Conservation (phyloP, 2,113 vertebrate species). For the Himantopus leucocephalus region DNA sequence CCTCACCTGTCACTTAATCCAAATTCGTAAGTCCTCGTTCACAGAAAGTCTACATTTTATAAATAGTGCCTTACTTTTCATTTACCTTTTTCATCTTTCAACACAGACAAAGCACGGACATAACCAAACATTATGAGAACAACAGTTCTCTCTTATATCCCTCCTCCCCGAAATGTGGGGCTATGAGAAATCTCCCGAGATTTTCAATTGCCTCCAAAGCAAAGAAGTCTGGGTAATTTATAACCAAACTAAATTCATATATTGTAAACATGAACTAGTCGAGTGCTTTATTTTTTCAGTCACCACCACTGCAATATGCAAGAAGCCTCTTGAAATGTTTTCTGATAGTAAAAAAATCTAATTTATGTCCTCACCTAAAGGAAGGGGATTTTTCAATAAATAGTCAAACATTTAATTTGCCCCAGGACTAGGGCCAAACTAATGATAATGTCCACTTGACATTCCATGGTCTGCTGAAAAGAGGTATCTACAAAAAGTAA, state of each 20-base stretch:
- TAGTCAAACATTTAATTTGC: background rate
- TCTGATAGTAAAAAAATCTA: background rate
- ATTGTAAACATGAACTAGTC: background rate
- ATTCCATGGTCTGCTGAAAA: constrained; percentile 9
- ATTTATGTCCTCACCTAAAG: background rate
- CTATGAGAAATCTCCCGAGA: background rate
- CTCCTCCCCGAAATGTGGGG: background rate
- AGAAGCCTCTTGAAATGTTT: background rate
- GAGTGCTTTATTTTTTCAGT: background rate
- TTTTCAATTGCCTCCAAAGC: background rate
- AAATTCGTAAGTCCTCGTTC: background rate
- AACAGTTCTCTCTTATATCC: background rate
- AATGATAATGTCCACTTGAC: background rate
- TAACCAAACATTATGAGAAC: background rate
- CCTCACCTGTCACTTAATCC: background rate
- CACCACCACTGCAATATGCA: background rate
- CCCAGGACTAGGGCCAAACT: background rate
- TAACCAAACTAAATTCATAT: background rate
- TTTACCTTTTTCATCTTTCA: background rate
- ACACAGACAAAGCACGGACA: background rate
- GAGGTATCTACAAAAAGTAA: background rate
- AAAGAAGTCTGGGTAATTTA: background rate
- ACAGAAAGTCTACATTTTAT: background rate
- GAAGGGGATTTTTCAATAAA: background rate
- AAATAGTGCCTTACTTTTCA: background rate